phyloP scores from a whole-genome alignment of 2,888 invertebrate species.

The Cheilosia grossa region DNA sequence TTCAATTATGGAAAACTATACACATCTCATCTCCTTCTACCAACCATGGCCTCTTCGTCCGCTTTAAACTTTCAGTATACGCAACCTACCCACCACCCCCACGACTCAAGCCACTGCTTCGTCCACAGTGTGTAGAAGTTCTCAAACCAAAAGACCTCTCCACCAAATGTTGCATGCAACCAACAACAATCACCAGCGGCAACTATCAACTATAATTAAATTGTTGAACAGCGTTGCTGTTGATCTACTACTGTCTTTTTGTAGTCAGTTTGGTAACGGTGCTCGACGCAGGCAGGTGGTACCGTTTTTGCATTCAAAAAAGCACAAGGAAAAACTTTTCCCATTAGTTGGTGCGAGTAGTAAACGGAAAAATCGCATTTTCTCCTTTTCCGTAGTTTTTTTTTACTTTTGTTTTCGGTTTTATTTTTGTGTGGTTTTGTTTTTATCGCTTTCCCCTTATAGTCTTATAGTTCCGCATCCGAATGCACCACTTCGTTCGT shows the following conservation, averaged over 20 bases:
- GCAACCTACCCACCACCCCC: not conserved
- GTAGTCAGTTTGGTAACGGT: slow-evolving; percentile 63
- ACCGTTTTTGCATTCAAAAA: slow-evolving; percentile 24
- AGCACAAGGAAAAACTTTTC: slow-evolving; percentile 7
- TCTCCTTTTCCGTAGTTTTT: slow-evolving; percentile 43
- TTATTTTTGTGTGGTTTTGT: slow-evolving; percentile 15
- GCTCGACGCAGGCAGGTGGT: slow-evolving; percentile 47
- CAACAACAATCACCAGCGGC: slow-evolving; percentile 3
- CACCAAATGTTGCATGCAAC: slow-evolving; percentile 44
- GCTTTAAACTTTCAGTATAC: too few species aligned
- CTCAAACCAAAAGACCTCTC: slow-evolving; percentile 15
- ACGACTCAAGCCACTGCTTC: not conserved
- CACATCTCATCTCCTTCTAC: not conserved
- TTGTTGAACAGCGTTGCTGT: slow-evolving; percentile 5
- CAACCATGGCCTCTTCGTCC: too few species aligned
- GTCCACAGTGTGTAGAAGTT: not conserved
- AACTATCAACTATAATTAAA: not conserved
- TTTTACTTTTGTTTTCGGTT: slow-evolving; percentile 39
- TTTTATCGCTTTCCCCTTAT: slow-evolving; percentile 12
- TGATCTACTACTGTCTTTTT: slow-evolving; percentile 17
- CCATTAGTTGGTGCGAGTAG: slow-evolving; percentile 32
- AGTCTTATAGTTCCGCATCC: slow-evolving; percentile 27
- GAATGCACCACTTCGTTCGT: not conserved
- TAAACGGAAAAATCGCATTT: slow-evolving; percentile 29
- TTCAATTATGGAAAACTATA: slow-evolving; percentile 27